Conservation (phyloP, 2,797 vertebrate species). For the Cephalopachus bancanus region DNA sequence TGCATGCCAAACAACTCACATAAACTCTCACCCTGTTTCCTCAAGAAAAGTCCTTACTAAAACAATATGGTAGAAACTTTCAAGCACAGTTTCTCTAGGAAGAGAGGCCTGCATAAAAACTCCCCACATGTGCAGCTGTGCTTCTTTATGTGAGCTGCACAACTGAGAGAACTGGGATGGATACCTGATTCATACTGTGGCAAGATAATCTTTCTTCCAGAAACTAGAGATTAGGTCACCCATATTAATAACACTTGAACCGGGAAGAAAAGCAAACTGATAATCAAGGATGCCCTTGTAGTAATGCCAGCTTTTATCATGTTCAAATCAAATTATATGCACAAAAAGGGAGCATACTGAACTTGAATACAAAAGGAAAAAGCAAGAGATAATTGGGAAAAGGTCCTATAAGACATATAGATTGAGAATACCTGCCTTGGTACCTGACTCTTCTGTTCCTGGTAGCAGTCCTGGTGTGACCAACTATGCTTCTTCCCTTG, state of each 20-base stretch:
- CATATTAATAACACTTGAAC: not conserved
- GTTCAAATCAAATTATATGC: not conserved
- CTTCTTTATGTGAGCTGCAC: not conserved
- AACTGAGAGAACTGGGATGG: not conserved
- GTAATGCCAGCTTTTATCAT: not conserved
- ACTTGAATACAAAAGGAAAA: not conserved
- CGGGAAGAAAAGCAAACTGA: constrained; percentile 47
- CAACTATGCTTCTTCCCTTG: not conserved
- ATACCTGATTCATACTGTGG: not conserved
- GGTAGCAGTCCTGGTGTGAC: not conserved
- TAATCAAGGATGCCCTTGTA: not conserved
- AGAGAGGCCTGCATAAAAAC: not conserved
- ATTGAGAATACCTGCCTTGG: not conserved
- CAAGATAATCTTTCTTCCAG: not conserved
- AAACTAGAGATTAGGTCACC: not conserved
- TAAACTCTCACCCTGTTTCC: not conserved
- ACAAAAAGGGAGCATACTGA: not conserved
- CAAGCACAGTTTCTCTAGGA: not conserved
- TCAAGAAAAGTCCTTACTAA: not conserved
- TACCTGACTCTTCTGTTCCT: not conserved
- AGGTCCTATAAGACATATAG: not conserved
- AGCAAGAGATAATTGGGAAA: not conserved
- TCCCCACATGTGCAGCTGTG: not conserved
- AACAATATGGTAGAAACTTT: not conserved
- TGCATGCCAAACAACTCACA: not conserved